phyloP scores from a whole-genome alignment of 30 jellyfish, hydroid and myxozoan species.

The Aurelia sp. region DNA sequence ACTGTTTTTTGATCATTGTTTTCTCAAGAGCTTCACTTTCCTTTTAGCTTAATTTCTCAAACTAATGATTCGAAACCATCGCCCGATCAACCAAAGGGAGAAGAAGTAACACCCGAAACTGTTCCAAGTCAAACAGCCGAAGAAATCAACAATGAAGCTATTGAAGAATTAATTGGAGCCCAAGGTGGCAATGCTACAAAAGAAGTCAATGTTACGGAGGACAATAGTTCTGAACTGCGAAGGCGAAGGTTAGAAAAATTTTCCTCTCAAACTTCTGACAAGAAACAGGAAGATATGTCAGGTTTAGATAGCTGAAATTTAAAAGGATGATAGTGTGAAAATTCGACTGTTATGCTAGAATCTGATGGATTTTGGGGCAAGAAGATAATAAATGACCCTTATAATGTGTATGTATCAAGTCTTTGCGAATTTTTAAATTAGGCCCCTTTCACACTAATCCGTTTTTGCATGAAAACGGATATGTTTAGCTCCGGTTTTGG shows the following conservation, averaged over 20 bases:
- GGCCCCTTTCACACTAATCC: no score
- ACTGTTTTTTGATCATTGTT: no score
- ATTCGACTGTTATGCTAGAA: no score
- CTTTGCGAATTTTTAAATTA: no score
- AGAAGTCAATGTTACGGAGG: constrained; percentile 7
- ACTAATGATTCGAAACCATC: background rate
- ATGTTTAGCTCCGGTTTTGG: no score
- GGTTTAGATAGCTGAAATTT: constrained; percentile 7
- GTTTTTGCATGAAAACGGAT: no score
- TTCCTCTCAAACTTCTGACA: constrained; percentile 26
- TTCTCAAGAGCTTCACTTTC: background rate
- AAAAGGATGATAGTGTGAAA: no score
- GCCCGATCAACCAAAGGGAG: no score
- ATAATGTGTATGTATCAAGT: no score
- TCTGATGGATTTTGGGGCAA: no score
- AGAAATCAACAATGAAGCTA: constrained; percentile 23
- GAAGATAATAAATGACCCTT: no score
- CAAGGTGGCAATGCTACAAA: background rate
- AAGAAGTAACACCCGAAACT: no score
- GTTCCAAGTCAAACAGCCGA: background rate
- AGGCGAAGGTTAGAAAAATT: constrained; percentile 65
- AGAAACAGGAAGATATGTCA: constrained; percentile 8
- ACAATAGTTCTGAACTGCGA: constrained; percentile 41
- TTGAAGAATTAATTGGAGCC: background rate
- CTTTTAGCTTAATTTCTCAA: constrained; percentile 22